A percentile compares a stretch with the other conserved stretches of the same genome.
phyloP scores from a whole-genome alignment of 1,140 invertebrate species.

The Notospermus geniculatus region DNA sequence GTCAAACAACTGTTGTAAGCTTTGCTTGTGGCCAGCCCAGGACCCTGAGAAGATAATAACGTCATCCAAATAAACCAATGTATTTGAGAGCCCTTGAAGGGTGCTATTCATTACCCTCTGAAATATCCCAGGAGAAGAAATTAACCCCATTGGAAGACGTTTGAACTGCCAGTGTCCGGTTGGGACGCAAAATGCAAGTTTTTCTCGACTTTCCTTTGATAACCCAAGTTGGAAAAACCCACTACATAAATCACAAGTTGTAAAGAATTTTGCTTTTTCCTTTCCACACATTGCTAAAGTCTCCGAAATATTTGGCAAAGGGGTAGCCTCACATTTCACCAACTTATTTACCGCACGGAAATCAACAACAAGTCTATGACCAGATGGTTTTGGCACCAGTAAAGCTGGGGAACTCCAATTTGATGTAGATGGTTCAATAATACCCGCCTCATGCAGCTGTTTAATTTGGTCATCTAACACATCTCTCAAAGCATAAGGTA shows the following conservation, averaged over 20 bases:
- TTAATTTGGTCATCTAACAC: too few species aligned
- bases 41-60: slow-evolving; percentile 9
- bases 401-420: slow-evolving; percentile 41
- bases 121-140: slow-evolving; percentile 14
- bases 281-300: slow-evolving; percentile 24
- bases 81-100: slow-evolving; percentile 20
- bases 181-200: slow-evolving; percentile 40
- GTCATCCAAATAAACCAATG: slow-evolving; percentile 19
- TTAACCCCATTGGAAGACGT: slow-evolving; percentile 15
- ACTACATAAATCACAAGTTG: slow-evolving; percentile 24
- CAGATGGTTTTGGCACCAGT: slow-evolving; percentile 33
- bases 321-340: slow-evolving; percentile 22
- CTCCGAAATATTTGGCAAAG: slow-evolving; percentile 36
- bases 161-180: slow-evolving; percentile 26
- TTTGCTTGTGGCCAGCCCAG: slow-evolving; percentile 4
- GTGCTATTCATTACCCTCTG: background rate
- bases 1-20: slow-evolving; percentile 4
- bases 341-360: slow-evolving; percentile 34
- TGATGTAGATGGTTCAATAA: too few species aligned
- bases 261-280: slow-evolving; percentile 22
- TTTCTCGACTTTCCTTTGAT: slow-evolving; percentile 33
- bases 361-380: slow-evolving; percentile 34
- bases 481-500: too few species aligned
- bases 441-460: too few species aligned
- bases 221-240: slow-evolving; percentile 55